phyloP scores from a whole-genome alignment of 2,113 vertebrate species.

The Mastomys natalensis region DNA sequence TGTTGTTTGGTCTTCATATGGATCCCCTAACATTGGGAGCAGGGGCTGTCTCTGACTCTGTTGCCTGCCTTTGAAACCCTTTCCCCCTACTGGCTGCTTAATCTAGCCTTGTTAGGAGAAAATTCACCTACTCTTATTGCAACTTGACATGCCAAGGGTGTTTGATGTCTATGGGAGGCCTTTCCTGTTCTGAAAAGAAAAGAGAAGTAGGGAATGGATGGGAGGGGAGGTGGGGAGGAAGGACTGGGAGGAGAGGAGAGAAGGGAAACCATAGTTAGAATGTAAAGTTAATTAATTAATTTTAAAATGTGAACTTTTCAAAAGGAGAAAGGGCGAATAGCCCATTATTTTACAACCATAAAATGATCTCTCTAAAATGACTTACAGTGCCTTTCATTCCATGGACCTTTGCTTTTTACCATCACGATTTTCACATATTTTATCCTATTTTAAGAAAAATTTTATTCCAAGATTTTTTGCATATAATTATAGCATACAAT shows the following conservation, averaged over 20 bases:
- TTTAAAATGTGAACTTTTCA: slow-evolving; percentile 10
- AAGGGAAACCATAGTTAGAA: not conserved
- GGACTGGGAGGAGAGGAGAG: not conserved
- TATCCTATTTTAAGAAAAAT: not conserved
- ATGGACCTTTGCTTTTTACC: not conserved
- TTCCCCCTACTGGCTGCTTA: not conserved
- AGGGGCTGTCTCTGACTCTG: not conserved
- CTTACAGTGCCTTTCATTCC: not conserved
- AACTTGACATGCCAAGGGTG: not conserved
- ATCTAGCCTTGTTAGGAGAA: not conserved
- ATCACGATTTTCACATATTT: not conserved
- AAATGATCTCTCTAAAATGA: not conserved
- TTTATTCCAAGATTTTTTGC: not conserved
- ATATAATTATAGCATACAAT: not conserved
- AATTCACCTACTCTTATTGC: not conserved
- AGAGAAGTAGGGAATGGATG: not conserved
- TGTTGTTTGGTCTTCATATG: not conserved
- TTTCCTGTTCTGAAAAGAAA: not conserved
- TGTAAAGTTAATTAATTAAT: not conserved
- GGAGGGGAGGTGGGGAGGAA: not conserved
- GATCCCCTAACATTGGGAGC: not conserved
- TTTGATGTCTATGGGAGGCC: not conserved
- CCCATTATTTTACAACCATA: not conserved
- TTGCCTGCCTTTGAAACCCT: not conserved
- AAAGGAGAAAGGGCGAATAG: not conserved